Conservation (phyloP, 1,140 invertebrate species). For the Hylaeus volcanicus region DNA sequence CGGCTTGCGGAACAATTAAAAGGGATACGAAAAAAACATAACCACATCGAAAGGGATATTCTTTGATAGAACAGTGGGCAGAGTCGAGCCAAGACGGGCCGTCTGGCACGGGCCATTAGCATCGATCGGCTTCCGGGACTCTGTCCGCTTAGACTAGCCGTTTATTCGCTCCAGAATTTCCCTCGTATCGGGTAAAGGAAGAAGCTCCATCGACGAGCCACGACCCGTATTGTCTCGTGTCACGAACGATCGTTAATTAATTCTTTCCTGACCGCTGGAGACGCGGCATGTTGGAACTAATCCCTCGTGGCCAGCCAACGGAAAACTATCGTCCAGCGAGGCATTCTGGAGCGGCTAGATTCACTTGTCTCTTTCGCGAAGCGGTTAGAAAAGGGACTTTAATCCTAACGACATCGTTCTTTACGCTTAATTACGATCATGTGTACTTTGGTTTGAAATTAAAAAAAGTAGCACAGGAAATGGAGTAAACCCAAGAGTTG, state of each 20-base stretch:
- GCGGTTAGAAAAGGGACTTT: not conserved
- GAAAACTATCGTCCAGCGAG: slow-evolving; percentile 1
- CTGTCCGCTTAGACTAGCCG: slow-evolving; percentile 70
- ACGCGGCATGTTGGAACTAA: not conserved
- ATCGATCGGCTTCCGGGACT: slow-evolving; percentile 75
- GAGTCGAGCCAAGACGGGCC: not conserved
- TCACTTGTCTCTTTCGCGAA: slow-evolving; percentile 1
- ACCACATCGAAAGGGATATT: slow-evolving; percentile 64
- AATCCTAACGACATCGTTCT: too few relatives aligned
- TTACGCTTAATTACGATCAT: too few relatives aligned
- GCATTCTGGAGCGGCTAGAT: not conserved
- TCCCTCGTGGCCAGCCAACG: not conserved
- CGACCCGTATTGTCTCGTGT: slow-evolving; percentile 64
- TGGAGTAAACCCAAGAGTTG: too few relatives aligned
- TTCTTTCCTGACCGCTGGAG: slow-evolving; percentile 29
- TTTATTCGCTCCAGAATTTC: slow-evolving; percentile 70
- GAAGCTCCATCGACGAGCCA: slow-evolving; percentile 4
- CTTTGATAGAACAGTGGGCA: slow-evolving; percentile 62
- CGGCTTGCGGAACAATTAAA: too few relatives aligned
- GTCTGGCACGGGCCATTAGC: slow-evolving; percentile 72
- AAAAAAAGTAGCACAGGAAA: too few relatives aligned
- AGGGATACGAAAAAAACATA: too few relatives aligned
- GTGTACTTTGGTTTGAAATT: too few relatives aligned
- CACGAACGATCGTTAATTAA: slow-evolving; percentile 67
- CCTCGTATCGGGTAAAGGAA: slow-evolving; percentile 70